Evolutionary conservation across 2,113 vertebrate genomes (phyloP).

Genomic region (Melanotaenia duboulayi): DNA sequence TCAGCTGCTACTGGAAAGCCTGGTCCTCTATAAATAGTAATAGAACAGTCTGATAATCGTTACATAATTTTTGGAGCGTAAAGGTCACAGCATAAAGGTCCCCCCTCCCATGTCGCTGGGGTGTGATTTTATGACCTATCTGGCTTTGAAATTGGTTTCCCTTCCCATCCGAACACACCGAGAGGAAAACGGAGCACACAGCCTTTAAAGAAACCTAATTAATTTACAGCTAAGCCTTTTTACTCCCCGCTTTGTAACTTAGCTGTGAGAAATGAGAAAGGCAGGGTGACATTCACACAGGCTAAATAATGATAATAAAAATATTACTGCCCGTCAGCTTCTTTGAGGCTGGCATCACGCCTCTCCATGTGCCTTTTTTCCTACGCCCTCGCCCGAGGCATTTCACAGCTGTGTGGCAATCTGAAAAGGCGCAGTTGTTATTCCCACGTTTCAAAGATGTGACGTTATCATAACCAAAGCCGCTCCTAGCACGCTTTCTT

Average conservation of each 20-base stretch:
- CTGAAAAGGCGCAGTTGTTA: background rate
- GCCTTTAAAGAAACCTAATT: slow-evolving; percentile 38
- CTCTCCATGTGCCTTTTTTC: slow-evolving; percentile 38
- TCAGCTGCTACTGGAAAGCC: too few species aligned
- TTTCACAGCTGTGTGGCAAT: slow-evolving; percentile 62
- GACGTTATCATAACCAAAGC: slow-evolving; percentile 20
- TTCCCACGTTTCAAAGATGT: background rate
- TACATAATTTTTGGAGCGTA: slow-evolving; percentile 8
- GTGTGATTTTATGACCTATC: slow-evolving; percentile 30
- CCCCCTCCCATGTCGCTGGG: slow-evolving; percentile 14
- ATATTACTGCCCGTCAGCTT: slow-evolving; percentile 2
- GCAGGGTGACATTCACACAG: slow-evolving; percentile 31
- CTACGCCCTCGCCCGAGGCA: slow-evolving; percentile 30
- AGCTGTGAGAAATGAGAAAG: slow-evolving; percentile 37
- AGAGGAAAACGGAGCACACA: slow-evolving; percentile 4
- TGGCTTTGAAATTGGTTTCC: slow-evolving; percentile 4
- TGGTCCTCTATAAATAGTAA: background rate
- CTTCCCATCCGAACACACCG: slow-evolving; percentile 3
- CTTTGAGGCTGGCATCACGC: slow-evolving; percentile 10
- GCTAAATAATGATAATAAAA: slow-evolving; percentile 39
- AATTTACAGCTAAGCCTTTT: slow-evolving; percentile 19
- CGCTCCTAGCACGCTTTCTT: slow-evolving; percentile 16
- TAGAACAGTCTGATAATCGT: background rate
- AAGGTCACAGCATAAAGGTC: background rate
- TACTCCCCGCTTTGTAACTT: slow-evolving; percentile 12